Evolutionary conservation across 2,113 vertebrate species (phyloP).

Genomic region (Variabilichromis moorii): DNA sequence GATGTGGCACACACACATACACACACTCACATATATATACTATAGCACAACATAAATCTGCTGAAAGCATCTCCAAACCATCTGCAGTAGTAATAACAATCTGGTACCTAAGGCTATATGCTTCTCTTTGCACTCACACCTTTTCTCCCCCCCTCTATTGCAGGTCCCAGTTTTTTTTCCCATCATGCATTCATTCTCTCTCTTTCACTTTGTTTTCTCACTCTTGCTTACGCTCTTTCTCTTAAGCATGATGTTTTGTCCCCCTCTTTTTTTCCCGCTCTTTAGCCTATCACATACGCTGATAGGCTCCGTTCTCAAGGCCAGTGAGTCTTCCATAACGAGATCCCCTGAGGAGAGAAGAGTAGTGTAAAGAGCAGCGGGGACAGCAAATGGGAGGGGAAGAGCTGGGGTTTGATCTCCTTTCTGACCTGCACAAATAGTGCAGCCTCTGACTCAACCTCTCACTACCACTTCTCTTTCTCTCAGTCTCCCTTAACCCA

Average conservation of each 20-base stretch:
- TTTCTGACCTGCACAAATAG: conserved; percentile 15
- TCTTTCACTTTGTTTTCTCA: not conserved
- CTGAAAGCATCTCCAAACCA: conserved; percentile 33
- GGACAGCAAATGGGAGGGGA: not conserved
- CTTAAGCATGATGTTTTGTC: not conserved
- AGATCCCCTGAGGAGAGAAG: conserved; percentile 58
- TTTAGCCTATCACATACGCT: conserved; percentile 1
- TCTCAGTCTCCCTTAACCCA: not conserved
- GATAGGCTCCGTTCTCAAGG: conserved; percentile 13
- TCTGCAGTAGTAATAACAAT: conserved; percentile 58
- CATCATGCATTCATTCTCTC: not conserved
- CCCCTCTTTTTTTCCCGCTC: not conserved
- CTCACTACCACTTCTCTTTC: not conserved
- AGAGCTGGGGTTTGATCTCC: conserved; percentile 4
- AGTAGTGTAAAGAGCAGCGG: not conserved
- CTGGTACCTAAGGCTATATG: conserved; percentile 32
- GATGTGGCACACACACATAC: not conserved
- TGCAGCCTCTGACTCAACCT: not conserved
- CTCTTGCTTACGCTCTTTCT: not conserved
- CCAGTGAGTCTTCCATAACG: conserved; percentile 53
- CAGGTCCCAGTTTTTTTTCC: not conserved
- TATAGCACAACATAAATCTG: conserved; percentile 41
- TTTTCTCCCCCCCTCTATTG: not conserved
- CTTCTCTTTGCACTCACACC: not conserved
- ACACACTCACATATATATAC: not conserved